Percentiles rank a stretch among this genome's conserved stretches.
Conservation (phyloP, 2,113 vertebrate genomes). For the Cyanoliseus patagonus region DNA sequence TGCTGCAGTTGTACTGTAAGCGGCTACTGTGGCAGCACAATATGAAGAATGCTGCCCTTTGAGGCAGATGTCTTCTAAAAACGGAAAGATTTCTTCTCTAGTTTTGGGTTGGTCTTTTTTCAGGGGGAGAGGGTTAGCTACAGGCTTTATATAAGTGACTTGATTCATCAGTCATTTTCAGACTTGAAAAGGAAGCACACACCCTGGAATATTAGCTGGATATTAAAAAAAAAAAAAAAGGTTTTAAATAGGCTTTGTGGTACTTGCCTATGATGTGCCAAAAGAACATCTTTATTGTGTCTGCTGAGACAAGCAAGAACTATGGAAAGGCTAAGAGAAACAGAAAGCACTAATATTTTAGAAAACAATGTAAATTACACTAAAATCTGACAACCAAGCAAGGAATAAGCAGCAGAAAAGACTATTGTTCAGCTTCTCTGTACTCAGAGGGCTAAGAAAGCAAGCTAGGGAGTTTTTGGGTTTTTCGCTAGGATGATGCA, state of each 20-base stretch:
- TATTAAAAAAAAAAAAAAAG: background rate
- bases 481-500: background rate
- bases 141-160: background rate
- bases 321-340: conserved; percentile 11
- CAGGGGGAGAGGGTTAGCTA: background rate
- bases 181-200: background rate
- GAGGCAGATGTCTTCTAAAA: background rate
- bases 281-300: background rate
- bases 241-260: conserved; percentile 19
- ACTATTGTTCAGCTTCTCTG: background rate
- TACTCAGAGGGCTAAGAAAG: background rate
- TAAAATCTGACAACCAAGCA: conserved; percentile 36
- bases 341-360: conserved; percentile 62
- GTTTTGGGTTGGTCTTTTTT: background rate
- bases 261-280: background rate
- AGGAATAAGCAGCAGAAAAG: conserved; percentile 29
- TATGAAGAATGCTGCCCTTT: background rate
- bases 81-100: background rate
- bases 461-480: background rate
- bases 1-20: background rate
- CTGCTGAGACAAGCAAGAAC: conserved; percentile 42
- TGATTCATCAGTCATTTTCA: background rate
- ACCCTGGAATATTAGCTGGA: background rate
- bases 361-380: conserved; percentile 48
- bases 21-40: background rate